phyloP scores from a whole-genome alignment of 1,140 invertebrate genomes.

The Danaus plexippus region DNA sequence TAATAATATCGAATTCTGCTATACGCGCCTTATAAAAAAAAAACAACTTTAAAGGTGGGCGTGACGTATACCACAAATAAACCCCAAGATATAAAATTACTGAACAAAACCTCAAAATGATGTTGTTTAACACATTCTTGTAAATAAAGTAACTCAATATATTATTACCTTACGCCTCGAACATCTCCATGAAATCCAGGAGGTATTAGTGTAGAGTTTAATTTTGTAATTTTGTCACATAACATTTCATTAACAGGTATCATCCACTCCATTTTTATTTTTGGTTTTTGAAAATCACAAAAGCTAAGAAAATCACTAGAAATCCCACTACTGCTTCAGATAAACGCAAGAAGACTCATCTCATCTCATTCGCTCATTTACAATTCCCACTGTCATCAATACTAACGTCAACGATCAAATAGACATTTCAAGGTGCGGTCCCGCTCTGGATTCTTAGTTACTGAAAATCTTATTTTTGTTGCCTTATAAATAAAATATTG shows the following conservation, averaged over 20 bases:
- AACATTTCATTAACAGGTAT: constrained; percentile 41
- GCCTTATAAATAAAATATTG: no score
- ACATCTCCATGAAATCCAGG: constrained; percentile 36
- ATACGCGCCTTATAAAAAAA: no score
- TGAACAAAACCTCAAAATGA: not conserved
- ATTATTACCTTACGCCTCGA: constrained; percentile 27
- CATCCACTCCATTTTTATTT: constrained; percentile 32
- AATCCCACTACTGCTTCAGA: not conserved
- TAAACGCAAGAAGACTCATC: not conserved
- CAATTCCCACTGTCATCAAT: not conserved
- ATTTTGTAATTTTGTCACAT: constrained; percentile 37
- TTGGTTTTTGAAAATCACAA: constrained; percentile 1
- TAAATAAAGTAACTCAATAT: constrained; percentile 4
- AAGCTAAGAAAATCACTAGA: constrained; percentile 3
- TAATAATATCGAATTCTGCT: no score
- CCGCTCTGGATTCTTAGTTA: no score
- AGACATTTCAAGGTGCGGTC: no score
- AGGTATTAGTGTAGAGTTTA: constrained; percentile 35
- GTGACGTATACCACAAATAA: constrained; percentile 1
- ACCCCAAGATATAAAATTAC: not conserved
- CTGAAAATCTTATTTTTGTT: no score
- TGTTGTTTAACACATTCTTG: not conserved
- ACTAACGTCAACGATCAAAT: no score
- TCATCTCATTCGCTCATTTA: not conserved
- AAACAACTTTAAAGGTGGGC: not conserved